Evolutionary conservation across 2,888 invertebrate genomes (phyloP).

Genomic region (Folsomia candida): DNA sequence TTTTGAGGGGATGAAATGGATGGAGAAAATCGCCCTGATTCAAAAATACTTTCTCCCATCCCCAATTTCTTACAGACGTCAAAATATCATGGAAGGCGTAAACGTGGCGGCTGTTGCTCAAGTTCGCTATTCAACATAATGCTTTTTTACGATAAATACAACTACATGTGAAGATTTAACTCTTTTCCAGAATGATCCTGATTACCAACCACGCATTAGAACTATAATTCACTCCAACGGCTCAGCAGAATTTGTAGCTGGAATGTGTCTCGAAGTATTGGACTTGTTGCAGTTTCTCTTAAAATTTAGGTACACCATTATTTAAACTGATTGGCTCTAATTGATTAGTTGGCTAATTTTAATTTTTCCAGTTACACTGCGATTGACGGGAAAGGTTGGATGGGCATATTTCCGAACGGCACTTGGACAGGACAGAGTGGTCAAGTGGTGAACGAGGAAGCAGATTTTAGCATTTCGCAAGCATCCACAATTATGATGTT

Average conservation of each 20-base stretch:
- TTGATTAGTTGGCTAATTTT: not conserved
- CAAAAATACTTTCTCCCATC: not conserved
- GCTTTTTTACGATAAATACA: not conserved
- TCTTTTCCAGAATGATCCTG: constrained; percentile 23
- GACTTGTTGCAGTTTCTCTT: constrained; percentile 15
- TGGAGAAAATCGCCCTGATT: not conserved
- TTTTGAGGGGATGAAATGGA: not conserved
- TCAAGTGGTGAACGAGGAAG: constrained; percentile 21
- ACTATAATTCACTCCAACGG: constrained; percentile 12
- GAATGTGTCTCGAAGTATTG: constrained; percentile 25
- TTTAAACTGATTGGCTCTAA: not conserved
- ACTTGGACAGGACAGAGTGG: constrained; percentile 28
- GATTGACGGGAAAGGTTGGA: constrained; percentile 27
- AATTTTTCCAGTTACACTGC: constrained; percentile 14
- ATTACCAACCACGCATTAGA: constrained; percentile 18
- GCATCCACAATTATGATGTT: constrained; percentile 25
- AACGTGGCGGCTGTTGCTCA: constrained; percentile 17
- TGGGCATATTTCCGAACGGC: constrained; percentile 20
- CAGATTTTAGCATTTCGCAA: constrained; percentile 26
- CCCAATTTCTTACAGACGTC: not conserved
- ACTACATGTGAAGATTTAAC: not conserved
- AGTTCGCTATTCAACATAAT: constrained; percentile 8
- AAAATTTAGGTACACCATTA: constrained; percentile 18
- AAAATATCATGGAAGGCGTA: constrained; percentile 10
- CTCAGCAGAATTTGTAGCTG: constrained; percentile 9